Conservation (phyloP, 2,888 invertebrate genomes). For the Dicyrtoma fusca region DNA sequence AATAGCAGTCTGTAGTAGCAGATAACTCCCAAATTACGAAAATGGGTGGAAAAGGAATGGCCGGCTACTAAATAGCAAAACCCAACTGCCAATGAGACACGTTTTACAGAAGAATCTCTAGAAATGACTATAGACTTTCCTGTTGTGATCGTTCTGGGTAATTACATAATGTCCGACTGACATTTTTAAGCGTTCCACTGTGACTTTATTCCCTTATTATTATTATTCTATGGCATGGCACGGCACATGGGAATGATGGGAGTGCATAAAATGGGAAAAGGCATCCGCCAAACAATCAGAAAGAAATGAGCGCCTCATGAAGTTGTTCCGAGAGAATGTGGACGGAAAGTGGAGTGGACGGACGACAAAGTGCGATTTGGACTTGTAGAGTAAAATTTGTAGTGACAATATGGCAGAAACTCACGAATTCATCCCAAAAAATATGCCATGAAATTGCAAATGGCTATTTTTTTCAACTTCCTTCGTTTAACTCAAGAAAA, state of each 20-base stretch:
- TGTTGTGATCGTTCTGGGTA: background rate
- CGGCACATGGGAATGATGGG: too few relatives aligned
- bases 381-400: background rate
- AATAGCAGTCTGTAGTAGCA: too few relatives aligned
- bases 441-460: slow-evolving; percentile 26
- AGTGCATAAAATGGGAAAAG: too few relatives aligned
- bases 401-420: slow-evolving; percentile 8
- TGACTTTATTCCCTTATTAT: too few relatives aligned
- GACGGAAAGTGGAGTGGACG: background rate
- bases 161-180: slow-evolving; percentile 5
- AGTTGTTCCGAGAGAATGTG: too few relatives aligned
- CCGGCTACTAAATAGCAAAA: too few relatives aligned
- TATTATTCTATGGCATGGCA: too few relatives aligned
- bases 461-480: slow-evolving; percentile 21
- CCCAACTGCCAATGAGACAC: background rate
- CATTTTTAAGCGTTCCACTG: too few relatives aligned
- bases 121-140: slow-evolving; percentile 14
- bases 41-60: slow-evolving; percentile 7
- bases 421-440: slow-evolving; percentile 16
- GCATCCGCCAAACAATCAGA: background rate
- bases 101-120: background rate
- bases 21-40: too few relatives aligned
- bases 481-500: slow-evolving; percentile 3
- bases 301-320: too few relatives aligned
- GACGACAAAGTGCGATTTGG: background rate